Base-by-base conservation (phyloP, 2,113 vertebrate genomes). In the Nerophis ophidion region DNA sequence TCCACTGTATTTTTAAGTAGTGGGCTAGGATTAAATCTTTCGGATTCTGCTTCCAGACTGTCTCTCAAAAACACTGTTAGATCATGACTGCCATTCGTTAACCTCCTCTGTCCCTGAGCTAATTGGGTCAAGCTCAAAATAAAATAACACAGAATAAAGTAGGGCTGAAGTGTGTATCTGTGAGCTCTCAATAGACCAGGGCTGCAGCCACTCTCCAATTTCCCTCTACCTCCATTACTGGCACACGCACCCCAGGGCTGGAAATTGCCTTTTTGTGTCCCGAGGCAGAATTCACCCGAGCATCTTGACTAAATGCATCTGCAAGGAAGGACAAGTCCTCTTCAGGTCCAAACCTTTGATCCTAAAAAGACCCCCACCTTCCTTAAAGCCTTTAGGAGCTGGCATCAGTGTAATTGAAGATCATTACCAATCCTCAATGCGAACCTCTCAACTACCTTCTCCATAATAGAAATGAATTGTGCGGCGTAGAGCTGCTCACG, bases 401-500 rank as follows among this genome's bases (percentile, higher is more conserved):
- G 79, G 84, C 85, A 89, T 90, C 87, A 89, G 71, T 66, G 84
- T 89, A 91, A 91, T 91, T 90, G 89, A 84, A 88, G 83, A 88
- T 91, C 87, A 91, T 91, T 91, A 90, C 83, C 50, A 60, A 76
- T 72, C 77, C 75, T 91, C 88, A 91, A 89, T 88, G 80, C 86
- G 81, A 84, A 76, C 86, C 88, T 89, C 86, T 90, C 84, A 83
- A 83, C 58, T 75, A 80, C 75, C 48, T 84, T 83, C 80, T 85
- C 73, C 79, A 77, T 90, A 89, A 91, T 88, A 88, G 87, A 89
- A 84, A 86, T 89, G 82, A 87, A 90, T 88, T 83, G 87, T 84
- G 69, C 38, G 74, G 69, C 47, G 51, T 70, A 51, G 74, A 70
- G 77, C 76, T 48, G 74, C 79, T 74, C 80, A 75, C 75, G 75